A percentile compares a stretch with the other conserved stretches of the same genome.
phyloP scores from a whole-genome alignment of 2,888 invertebrate species.

The Troides helena region DNA sequence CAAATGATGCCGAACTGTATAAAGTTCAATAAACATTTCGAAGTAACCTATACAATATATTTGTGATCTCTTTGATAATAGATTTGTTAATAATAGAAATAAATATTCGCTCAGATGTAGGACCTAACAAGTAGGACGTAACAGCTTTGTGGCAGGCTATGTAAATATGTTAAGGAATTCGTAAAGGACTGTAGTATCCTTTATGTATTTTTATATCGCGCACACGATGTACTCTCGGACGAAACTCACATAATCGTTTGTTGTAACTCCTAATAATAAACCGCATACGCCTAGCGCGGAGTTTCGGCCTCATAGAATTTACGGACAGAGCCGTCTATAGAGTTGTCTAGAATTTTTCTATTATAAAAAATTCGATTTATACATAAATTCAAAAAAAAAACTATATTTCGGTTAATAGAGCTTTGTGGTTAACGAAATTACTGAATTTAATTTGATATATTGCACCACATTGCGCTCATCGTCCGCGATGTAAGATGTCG shows the following conservation, averaged over 20 bases:
- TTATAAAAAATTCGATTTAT: neutral
- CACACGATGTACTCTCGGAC: conserved; percentile 32
- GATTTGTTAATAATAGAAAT: too few relatives aligned
- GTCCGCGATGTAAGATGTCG: too few relatives aligned
- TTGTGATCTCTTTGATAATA: too few relatives aligned
- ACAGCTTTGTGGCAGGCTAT: neutral
- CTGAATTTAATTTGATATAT: too few relatives aligned
- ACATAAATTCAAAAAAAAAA: too few relatives aligned
- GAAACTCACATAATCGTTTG: conserved; percentile 52
- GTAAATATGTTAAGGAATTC: neutral
- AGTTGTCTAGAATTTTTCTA: conserved; percentile 27
- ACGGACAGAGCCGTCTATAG: conserved; percentile 34
- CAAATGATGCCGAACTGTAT: too few relatives aligned
- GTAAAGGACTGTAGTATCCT: neutral
- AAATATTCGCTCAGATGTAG: too few relatives aligned
- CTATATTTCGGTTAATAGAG: too few relatives aligned
- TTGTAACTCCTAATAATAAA: conserved; percentile 54
- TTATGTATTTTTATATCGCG: conserved; percentile 19
- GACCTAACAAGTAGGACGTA: neutral
- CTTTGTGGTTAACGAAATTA: too few relatives aligned
- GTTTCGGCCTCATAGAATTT: conserved; percentile 47
- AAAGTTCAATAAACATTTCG: too few relatives aligned
- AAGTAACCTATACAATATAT: too few relatives aligned
- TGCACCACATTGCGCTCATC: too few relatives aligned
- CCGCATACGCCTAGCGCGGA: conserved; percentile 48